Percentiles rank a stretch among this genome's conserved stretches.
Evolutionary conservation across 1,140 invertebrate genomes (phyloP).

Genomic region (Formica exsecta): DNA sequence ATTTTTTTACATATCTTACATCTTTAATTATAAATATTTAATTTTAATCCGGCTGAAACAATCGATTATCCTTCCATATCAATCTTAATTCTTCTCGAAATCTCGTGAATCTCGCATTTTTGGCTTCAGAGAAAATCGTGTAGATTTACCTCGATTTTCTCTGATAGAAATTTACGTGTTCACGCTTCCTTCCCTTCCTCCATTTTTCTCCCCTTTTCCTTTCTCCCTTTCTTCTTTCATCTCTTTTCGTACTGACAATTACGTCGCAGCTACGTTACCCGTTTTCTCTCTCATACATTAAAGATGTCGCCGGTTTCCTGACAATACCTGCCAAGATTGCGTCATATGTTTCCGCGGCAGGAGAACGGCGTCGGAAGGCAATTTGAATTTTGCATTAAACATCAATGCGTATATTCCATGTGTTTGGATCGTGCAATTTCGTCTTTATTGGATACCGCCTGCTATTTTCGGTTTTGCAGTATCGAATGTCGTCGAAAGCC

Average conservation of each 20-base stretch:
- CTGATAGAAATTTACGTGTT: slow-evolving; percentile 71
- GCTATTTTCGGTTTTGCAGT: slow-evolving; percentile 57
- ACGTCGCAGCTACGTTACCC: slow-evolving; percentile 59
- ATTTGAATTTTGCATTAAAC: slow-evolving; percentile 86
- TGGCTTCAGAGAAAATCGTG: not conserved
- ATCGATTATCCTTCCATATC: not conserved
- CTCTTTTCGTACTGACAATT: slow-evolving; percentile 66
- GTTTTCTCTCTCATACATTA: slow-evolving; percentile 82
- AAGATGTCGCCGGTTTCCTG: slow-evolving; percentile 80
- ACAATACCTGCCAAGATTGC: slow-evolving; percentile 84
- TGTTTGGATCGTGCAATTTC: slow-evolving; percentile 79
- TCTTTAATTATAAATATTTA: slow-evolving; percentile 4
- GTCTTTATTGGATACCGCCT: slow-evolving; percentile 78
- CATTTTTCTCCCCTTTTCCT: slow-evolving; percentile 45
- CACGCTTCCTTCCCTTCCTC: slow-evolving; percentile 22
- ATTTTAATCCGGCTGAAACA: not conserved
- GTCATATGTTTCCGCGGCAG: slow-evolving; percentile 80
- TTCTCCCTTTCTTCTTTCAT: slow-evolving; percentile 48
- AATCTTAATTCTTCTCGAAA: not conserved
- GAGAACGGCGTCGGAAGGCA: slow-evolving; percentile 46
- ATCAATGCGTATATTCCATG: slow-evolving; percentile 79
- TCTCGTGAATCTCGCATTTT: not conserved
- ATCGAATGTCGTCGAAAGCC: slow-evolving; percentile 7
- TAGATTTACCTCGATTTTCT: slow-evolving; percentile 69
- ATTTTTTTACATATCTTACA: not conserved